Percentiles rank a stretch among this genome's conserved stretches.
Evolutionary conservation across 2,113 vertebrate genomes (phyloP).

Genomic region (Martes martes): DNA sequence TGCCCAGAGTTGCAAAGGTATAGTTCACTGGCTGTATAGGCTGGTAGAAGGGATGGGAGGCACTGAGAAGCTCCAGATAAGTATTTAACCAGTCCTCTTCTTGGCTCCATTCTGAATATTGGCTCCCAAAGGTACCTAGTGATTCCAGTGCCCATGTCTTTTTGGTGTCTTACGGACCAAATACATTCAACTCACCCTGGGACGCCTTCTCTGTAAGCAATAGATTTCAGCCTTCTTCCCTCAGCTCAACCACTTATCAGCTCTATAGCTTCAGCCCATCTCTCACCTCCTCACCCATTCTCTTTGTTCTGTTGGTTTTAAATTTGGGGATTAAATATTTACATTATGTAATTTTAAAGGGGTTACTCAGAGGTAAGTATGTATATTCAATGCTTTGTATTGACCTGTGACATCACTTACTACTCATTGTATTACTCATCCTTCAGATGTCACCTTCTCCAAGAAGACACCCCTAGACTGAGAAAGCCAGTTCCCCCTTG

Average conservation of each 20-base stretch:
- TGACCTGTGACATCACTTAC: not conserved
- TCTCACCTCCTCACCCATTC: not conserved
- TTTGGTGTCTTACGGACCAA: not conserved
- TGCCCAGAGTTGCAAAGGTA: not conserved
- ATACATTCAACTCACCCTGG: fast-evolving
- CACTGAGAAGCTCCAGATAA: not conserved
- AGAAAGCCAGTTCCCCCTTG: not conserved
- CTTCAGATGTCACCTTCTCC: not conserved
- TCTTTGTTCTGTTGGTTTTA: not conserved
- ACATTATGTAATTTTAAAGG: not conserved
- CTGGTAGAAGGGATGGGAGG: not conserved
- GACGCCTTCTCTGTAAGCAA: fast-evolving
- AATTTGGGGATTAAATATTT: not conserved
- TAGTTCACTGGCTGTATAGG: not conserved
- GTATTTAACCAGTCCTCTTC: not conserved
- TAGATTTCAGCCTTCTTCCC: not conserved
- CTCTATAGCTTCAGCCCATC: not conserved
- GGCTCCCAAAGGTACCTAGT: not conserved
- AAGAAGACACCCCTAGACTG: not conserved
- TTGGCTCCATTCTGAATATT: not conserved
- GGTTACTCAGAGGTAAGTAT: not conserved
- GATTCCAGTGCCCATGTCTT: not conserved
- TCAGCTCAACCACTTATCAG: not conserved
- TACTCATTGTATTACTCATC: not conserved
- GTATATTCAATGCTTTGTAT: not conserved